phyloP scores from a whole-genome alignment of 1,140 invertebrate species.

The Papilio dardanus region DNA sequence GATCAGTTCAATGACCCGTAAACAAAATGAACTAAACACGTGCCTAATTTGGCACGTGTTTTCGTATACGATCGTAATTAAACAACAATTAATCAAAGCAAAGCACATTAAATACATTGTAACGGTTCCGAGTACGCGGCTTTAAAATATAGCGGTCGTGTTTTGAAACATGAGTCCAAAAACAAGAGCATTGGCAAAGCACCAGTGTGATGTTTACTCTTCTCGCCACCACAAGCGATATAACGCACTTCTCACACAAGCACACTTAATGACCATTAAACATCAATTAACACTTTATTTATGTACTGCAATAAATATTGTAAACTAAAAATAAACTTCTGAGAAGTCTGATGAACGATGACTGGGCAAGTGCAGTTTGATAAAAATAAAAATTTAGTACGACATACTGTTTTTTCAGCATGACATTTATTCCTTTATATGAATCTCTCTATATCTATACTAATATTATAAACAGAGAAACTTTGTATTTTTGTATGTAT shows the following conservation, averaged over 20 bases:
- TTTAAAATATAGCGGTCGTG: conserved; percentile 44
- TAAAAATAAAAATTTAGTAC: neutral
- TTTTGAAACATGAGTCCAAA: conserved; percentile 53
- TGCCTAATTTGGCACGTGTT: neutral
- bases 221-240: conserved; percentile 27
- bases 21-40: conserved; percentile 37
- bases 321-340: neutral
- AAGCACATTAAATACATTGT: conserved; percentile 34
- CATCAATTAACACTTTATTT: conserved; percentile 32
- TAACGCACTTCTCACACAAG: conserved; percentile 4
- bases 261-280: neutral
- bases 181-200: conserved; percentile 46
- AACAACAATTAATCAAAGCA: conserved; percentile 22
- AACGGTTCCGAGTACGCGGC: conserved; percentile 40
- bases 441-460: neutral
- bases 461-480: no score
- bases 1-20: conserved; percentile 31
- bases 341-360: neutral
- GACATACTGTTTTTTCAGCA: neutral
- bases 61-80: conserved; percentile 17
- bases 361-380: neutral
- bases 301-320: conserved; percentile 23
- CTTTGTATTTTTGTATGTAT: no score
- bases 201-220: conserved; percentile 47
- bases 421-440: neutral